Evolutionary conservation across 2,888 invertebrate species (phyloP), one percentile per base, ranked within the genome.

Genomic region (Trimorus sp.): DNA sequence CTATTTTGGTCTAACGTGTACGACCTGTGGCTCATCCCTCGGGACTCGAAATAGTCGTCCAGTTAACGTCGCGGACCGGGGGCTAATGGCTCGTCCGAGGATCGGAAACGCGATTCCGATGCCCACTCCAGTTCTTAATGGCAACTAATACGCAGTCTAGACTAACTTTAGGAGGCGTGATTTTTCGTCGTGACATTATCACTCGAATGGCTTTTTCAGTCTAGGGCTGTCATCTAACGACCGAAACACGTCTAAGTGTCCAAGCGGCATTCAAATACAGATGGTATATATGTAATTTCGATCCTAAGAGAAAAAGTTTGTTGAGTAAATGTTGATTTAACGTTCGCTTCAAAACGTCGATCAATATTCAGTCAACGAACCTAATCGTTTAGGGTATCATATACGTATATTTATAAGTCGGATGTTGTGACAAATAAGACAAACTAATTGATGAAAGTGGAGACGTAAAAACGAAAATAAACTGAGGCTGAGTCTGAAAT

Each of bases 241-340:
- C 68, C 73, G 71, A 73, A 53, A 75, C 49, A 15, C 56, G 45
- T 70, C 86, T 87, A 88, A 49, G 77, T 87, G 79, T 90, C 89
- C 89, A 91, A 91, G 90, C 89, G 86, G 89, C 91, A 91, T 91
- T 91, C 89, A 90, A 79, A 84, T 76, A 86, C 84, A 87, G 79
- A 85, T 84, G 85, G 84, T 79, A 78, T 79, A 75, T 79, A 26
- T 26, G 26, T 4, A 26, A 3, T 4, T 26, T 1, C 4, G 26
- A 26, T 4, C 26, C 26, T 26, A 26, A 26, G 4, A 26, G 26
- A 26, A 26, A 26, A 26, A 26, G 26, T 26, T 26, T 26, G 26
- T 26, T 26, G 4, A 1, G 26, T 26, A 4, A 26, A 26, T 4
- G 26, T 26, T 3, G 26, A 26, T 26, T 26, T 4, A 26, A 26